Evolutionary conservation across 2,888 invertebrate species (phyloP), one percentile per base, ranked within the genome.

Genomic region (Thelaira solivaga): DNA sequence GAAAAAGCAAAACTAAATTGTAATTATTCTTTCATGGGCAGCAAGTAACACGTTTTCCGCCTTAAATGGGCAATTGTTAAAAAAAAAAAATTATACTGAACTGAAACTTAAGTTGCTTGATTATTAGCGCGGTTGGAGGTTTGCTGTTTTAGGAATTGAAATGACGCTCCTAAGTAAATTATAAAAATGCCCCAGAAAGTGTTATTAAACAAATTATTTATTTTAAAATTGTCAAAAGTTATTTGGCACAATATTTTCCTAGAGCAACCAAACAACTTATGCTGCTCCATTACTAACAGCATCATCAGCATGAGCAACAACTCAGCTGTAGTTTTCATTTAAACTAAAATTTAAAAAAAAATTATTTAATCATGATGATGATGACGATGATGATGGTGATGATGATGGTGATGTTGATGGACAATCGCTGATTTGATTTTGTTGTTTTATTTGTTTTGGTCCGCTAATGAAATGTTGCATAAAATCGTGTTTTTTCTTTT

Each of bases 111-210:
- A 41, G 51, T 31, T 51, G 8, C n/a, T 39, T 6, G 36, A n/a
- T 1, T 49, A 51, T 16, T n/a, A n/a, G n/a, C n/a, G n/a, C n/a
- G n/a, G n/a, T n/a, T n/a, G 1, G 16, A 65, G 47, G 20, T 61
- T 65, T 51, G 26, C 47, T 49, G 62, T 18, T 4, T 16, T 11
- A 4, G 36, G 10, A 29, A 26, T 26, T 39, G n/a, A 43, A 51
- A 39, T 64, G 59, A 65, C 68, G 68, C 73, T 78, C 68, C 64
- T 39, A 51, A 75, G 64, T 36, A 51, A 73, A 73, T 65, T 59
- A 41, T 0, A 29, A 36, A 61, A 55, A 13, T 65, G 43, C 29
- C 57, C 61, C 47, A 41, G 7, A 67, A 62, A 75, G 55, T 29
- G 1, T 31, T 53, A 36, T 55, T 39, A 18, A 41, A 43, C 10